Evolutionary conservation across 2,113 vertebrate genomes (phyloP), one percentile per base, ranked within the genome.

Genomic region (Mormoops blainvillei): DNA sequence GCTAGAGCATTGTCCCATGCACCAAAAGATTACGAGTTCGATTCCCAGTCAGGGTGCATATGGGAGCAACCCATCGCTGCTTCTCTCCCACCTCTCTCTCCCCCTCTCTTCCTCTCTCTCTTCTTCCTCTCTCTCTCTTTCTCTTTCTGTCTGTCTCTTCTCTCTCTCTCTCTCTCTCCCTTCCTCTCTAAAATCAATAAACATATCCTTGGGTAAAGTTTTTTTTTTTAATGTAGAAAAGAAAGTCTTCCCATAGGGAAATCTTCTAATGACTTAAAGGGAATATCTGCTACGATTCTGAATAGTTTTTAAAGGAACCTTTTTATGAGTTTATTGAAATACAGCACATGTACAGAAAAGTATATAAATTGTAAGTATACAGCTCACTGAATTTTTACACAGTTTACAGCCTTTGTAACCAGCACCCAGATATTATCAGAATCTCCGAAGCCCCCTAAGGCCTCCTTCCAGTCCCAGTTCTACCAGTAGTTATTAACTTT

Each of bases 321-420:
- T 70, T 81, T 76, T 87, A 84, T 50, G 41, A 93, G 74, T 89
- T 73, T 83, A 68, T 54, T 87, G 26, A 95, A 85, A 28, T 89
- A 84, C 8, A 63, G 7, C 33, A 84, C 18, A 92, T 14, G 31
- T 73, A 73, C 6, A 89, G 19, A 83, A 95, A 95, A 94, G 41
- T 31, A 22, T 10, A 54, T 78, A 45, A 84, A 74, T 58, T 74
- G 0, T 88, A 85, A 89, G 19, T 52, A 81, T 65, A 81, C 1
- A 78, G 38, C 45, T 95, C 41, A 76, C 19, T 89, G 36, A 94
- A 68, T 87, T 87, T 96, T 74, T 38, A 95, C 22, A 15, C 93
- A 85, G 22, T 91, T 31, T 77, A 68, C 26, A 92, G 54, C 28
- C 33, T 87, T 1, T 90, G 9, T 89, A 89, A 56, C 41, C 19